Conservation (phyloP, 2,888 invertebrate species). For the Eulithis testata region DNA sequence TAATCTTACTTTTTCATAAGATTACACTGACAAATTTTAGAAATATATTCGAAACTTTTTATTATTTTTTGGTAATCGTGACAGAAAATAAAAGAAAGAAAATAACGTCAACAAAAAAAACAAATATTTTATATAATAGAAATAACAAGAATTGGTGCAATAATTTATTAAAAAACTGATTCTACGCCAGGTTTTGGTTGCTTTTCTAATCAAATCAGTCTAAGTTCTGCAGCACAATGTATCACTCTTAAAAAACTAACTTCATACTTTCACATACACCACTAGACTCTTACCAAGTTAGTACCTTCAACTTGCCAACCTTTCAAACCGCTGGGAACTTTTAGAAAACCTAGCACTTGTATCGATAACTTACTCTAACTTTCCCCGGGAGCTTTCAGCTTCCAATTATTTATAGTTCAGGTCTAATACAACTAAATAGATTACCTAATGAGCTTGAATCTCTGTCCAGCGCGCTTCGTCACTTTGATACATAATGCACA, state of each 20-base stretch:
- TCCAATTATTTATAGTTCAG: conserved; percentile 29
- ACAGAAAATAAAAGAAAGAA: too few relatives aligned
- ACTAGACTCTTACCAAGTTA: conserved; percentile 30
- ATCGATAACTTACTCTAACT: conserved; percentile 36
- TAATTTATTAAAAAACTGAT: too few relatives aligned
- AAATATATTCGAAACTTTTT: not conserved
- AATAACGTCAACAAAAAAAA: too few relatives aligned
- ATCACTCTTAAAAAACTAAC: conserved; percentile 27
- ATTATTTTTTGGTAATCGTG: too few relatives aligned
- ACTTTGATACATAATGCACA: too few relatives aligned
- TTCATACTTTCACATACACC: conserved; percentile 30
- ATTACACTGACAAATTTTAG: conserved; percentile 15
- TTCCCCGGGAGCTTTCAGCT: conserved; percentile 26
- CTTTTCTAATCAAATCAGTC: not conserved
- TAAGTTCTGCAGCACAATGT: conserved; percentile 13
- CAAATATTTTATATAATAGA: too few relatives aligned
- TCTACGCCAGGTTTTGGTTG: not conserved
- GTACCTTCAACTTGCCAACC: conserved; percentile 31
- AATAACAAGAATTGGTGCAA: too few relatives aligned
- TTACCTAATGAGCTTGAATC: too few relatives aligned
- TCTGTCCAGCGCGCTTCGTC: too few relatives aligned
- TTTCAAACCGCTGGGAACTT: conserved; percentile 35
- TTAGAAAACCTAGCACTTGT: conserved; percentile 35
- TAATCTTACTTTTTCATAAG: conserved; percentile 28
- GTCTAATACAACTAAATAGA: conserved; percentile 6